Conservation (phyloP, 2,888 invertebrate genomes). For the Gymnosoma rotundatum region DNA sequence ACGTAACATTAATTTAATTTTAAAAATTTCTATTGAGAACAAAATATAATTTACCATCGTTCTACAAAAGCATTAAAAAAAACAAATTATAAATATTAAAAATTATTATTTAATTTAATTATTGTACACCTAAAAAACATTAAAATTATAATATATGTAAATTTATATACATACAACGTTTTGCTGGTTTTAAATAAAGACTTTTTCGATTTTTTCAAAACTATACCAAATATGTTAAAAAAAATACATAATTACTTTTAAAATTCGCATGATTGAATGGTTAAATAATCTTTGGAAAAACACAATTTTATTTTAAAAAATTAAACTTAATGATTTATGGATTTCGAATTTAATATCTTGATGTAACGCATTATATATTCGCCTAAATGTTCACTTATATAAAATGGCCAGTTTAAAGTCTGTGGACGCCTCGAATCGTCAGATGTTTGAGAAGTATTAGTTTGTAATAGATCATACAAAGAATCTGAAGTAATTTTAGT, state of each 20-base stretch:
- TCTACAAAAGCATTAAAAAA: neutral
- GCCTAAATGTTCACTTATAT: constrained; percentile 79
- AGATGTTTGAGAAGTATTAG: constrained; percentile 66
- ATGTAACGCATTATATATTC: constrained; percentile 79
- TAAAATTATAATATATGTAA: constrained; percentile 25
- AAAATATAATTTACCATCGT: too few species aligned
- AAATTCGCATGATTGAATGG: too few species aligned
- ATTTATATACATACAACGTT: constrained; percentile 39
- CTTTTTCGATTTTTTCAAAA: too few species aligned
- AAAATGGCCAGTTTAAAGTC: constrained; percentile 76
- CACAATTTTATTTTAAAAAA: neutral
- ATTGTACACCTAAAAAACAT: neutral
- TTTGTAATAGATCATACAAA: constrained; percentile 76
- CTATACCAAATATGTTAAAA: too few species aligned
- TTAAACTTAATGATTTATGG: constrained; percentile 43
- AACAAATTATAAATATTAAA: neutral
- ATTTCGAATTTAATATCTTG: constrained; percentile 75
- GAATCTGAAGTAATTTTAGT: constrained; percentile 73
- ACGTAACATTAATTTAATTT: too few species aligned
- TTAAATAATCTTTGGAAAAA: too few species aligned
- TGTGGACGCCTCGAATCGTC: constrained; percentile 23
- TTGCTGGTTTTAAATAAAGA: too few species aligned
- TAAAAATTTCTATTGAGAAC: too few species aligned
- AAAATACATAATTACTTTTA: too few species aligned
- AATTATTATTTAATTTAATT: constrained; percentile 45